Base-by-base conservation (phyloP, 23 tunicate genomes). In the Ciona savignyi region DNA sequence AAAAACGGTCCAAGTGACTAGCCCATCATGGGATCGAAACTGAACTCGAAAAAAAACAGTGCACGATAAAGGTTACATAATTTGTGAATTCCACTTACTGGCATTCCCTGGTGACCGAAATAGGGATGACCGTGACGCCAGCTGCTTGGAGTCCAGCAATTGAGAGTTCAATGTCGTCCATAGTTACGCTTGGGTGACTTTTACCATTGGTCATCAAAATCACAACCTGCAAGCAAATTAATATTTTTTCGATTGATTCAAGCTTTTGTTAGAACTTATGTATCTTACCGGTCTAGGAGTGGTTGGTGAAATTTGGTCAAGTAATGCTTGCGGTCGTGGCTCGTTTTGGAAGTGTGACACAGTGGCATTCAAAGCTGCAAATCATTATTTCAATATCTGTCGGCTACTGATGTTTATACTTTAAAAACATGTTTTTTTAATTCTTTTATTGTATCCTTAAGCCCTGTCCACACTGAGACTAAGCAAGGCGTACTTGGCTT, bases 51-150 rank as follows among this genome's bases (percentile, higher is more conserved):
- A n/a, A n/a, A n/a, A n/a, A n/a, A n/a, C n/a, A n/a, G n/a, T n/a
- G n/a, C n/a, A n/a, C n/a, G n/a, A n/a, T n/a, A n/a, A n/a, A n/a
- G n/a, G n/a, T n/a, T n/a, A n/a, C n/a, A n/a, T n/a, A n/a, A n/a
- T n/a, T n/a, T n/a, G n/a, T n/a, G n/a, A n/a, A n/a, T n/a, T 42
- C 56, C 15, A 81, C 97, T 91, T 67, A 91, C 97, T 80, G 80
- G 91, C 97, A 91, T 80, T 77, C 86, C 27, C 90, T 35, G 24
- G 97, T 91, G 25, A 91, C 97, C 22, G 97, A 87, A n/a, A 91
- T 83, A 0, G 97, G 97, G 29, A 74, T 30, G 9, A 91, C 97
- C 1, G 70, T n/a, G 0, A 91, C 66, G 0, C 80, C 83, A 0
- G 80, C 71, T 0, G 9, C 67, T 30, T 72, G 27, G 62, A 91